Percentiles rank a stretch among this genome's conserved stretches.
phyloP scores from a whole-genome alignment of 1,140 invertebrate genomes.

The Venturia canescens region DNA sequence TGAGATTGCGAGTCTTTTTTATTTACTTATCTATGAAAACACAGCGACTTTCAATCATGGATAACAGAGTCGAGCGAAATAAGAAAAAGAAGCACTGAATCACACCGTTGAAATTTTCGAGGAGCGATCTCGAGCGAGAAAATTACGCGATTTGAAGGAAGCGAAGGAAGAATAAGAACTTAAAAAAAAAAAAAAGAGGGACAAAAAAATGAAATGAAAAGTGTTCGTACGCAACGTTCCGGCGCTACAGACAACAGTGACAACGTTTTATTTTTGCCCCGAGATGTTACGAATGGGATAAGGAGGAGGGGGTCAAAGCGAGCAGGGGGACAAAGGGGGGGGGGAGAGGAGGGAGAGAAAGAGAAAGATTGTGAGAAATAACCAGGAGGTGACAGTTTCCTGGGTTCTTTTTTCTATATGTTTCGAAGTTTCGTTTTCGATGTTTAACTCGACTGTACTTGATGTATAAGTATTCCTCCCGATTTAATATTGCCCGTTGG shows the following conservation, averaged over 20 bases:
- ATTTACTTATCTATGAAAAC: background rate
- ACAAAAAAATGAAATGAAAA: background rate
- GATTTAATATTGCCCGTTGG: no score
- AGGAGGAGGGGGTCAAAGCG: background rate
- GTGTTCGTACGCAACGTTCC: background rate
- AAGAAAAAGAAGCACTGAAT: no score
- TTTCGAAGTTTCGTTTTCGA: background rate
- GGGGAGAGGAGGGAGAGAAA: background rate
- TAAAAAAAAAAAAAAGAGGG: background rate
- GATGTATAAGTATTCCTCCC: background rate
- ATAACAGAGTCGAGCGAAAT: no score
- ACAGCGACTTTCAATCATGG: no score
- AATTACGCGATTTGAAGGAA: conserved; percentile 6
- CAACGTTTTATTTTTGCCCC: conserved; percentile 24
- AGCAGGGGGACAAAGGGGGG: background rate
- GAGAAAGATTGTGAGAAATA: background rate
- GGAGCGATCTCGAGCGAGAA: background rate
- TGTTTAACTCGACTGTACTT: background rate
- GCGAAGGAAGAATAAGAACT: background rate
- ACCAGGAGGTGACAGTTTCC: conserved; percentile 9
- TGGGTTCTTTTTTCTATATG: conserved; percentile 1
- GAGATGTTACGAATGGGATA: conserved; percentile 6
- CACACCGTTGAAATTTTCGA: no score
- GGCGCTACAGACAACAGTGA: conserved; percentile 27
- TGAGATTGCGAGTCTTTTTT: background rate